Evolutionary conservation across 2,797 vertebrate species (phyloP), one percentile per base, ranked within the genome.

Genomic region (Parambassis ranga): DNA sequence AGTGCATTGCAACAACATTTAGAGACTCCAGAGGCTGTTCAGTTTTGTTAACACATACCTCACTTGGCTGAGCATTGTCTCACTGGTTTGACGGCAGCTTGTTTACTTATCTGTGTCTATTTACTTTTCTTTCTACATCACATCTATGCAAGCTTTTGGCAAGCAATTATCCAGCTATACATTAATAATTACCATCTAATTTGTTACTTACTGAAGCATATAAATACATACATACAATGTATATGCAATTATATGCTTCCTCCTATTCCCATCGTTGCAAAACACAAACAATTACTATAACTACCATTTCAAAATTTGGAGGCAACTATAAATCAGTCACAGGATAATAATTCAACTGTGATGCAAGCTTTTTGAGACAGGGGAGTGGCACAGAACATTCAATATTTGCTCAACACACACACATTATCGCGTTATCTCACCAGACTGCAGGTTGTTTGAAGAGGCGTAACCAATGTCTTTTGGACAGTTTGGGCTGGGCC

Each of bases 401-500:
- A 35, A 46, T 10, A n/a, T 5, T 27, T 26, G 14, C 44, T 39
- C 28, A 46, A 42, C 22, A 3, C n/a, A 22, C 22, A 46, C 15
- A 19, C 22, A 31, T 19, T 55, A 48, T 28, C 20, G 47, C 59
- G 86, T 87, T 84, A 93, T 86, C 96, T 92, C 88, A 99, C 96
- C 96, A 98, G 48, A 98, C 94, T 0, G 96, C 90, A 6, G 95
- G 92, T 73, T 96, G 96, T 85, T 85, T 92, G 47, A 99, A 94
- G 44, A 98, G 92, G 59, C 92, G 92, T 67, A 92, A 89, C 96
- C 96, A 97, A 52, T 94, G 94, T 63, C 95, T 93, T 77, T 92
- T 95, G 71, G 89, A 87, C 71, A 93, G 85, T 82, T 92, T 94
- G 67, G 94, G 87, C 65, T 93, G 74, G 0, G 90, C 77, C 49